These are phyloP conservation scores for Drosophila algonquin DNA, from an alignment of 2,888 invertebrate genomes.

Conservation along the genomic window DNA sequence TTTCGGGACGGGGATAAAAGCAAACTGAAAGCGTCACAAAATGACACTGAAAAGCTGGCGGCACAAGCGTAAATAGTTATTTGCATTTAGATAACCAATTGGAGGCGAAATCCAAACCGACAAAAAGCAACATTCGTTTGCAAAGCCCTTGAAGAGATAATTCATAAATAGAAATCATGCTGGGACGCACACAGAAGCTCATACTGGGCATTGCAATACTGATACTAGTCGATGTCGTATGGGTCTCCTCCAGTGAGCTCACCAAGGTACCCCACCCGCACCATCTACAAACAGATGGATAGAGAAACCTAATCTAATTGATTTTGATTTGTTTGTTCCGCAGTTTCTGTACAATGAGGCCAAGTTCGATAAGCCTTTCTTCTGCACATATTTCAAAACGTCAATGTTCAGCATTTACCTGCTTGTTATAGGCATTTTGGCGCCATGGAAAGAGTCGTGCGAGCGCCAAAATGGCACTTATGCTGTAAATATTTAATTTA, in stretches of 20 bases:
- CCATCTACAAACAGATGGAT: neutral
- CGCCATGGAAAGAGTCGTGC: constrained; percentile 95
- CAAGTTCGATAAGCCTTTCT: constrained; percentile 96
- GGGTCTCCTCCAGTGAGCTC: constrained; percentile 97
- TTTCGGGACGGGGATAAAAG: constrained; percentile 6
- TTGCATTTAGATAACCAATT: constrained; percentile 27
- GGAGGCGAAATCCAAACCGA: constrained; percentile 1
- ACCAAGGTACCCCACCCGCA: constrained; percentile 89
- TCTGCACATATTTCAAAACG: constrained; percentile 97
- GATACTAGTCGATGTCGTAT: constrained; percentile 95
- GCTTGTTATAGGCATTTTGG: constrained; percentile 93
- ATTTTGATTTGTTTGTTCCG: neutral
- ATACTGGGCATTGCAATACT: constrained; percentile 94
- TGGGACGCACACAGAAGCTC: constrained; percentile 89
- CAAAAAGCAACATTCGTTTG: constrained; percentile 5
- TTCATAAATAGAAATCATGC: constrained; percentile 64
- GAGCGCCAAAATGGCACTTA: constrained; percentile 88
- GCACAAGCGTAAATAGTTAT: constrained; percentile 71
- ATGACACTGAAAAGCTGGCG: constrained; percentile 71
- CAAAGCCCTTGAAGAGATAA: constrained; percentile 19
- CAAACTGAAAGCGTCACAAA: constrained; percentile 39
- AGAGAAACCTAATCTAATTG: neutral
- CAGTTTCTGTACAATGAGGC: constrained; percentile 94
- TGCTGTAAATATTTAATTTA: constrained; percentile 86
- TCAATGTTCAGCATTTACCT: constrained; percentile 97